Conservation (phyloP, 2,797 vertebrate genomes). For the Lutjanus campechanus region DNA sequence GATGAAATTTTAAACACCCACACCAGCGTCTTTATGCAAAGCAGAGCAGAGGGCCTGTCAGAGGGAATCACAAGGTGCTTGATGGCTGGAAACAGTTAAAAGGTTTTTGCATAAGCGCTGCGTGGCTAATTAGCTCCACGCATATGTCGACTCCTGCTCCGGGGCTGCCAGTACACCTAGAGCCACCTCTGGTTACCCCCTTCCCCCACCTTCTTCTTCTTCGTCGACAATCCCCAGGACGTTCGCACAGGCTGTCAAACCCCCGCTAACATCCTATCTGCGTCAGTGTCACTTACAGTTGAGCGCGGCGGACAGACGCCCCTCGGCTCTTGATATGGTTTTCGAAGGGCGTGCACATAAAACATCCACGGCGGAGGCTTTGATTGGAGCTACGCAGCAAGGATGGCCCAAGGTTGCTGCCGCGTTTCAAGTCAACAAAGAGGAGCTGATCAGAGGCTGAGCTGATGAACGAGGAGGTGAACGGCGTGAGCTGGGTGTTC, state of each 20-base stretch:
- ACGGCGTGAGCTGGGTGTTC: slow-evolving; percentile 24
- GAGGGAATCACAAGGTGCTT: slow-evolving; percentile 51
- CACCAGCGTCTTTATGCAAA: slow-evolving; percentile 53
- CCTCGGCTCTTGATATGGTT: slow-evolving; percentile 14
- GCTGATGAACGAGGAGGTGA: slow-evolving; percentile 34
- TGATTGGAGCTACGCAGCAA: slow-evolving; percentile 35
- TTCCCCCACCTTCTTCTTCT: too few species aligned
- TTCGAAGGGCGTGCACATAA: slow-evolving; percentile 26
- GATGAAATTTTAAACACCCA: slow-evolving; percentile 69
- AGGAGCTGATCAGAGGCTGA: slow-evolving; percentile 43
- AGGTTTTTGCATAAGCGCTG: slow-evolving; percentile 47
- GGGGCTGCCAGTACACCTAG: slow-evolving; percentile 30
- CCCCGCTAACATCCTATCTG: slow-evolving; percentile 36
- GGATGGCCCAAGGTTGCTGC: slow-evolving; percentile 51
- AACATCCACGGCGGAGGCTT: slow-evolving; percentile 4
- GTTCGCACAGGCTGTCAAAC: slow-evolving; percentile 42
- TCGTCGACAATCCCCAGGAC: slow-evolving; percentile 32
- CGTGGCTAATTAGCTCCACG: slow-evolving; percentile 54
- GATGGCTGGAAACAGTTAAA: slow-evolving; percentile 64
- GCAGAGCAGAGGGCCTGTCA: slow-evolving; percentile 56
- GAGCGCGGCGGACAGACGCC: not conserved
- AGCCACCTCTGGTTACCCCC: slow-evolving; percentile 18
- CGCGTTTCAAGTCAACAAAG: slow-evolving; percentile 26
- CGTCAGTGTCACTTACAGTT: slow-evolving; percentile 43
- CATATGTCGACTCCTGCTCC: slow-evolving; percentile 48